Base-by-base conservation (phyloP, 1,140 invertebrate species). In the Macrosteles quadrilineatus region DNA sequence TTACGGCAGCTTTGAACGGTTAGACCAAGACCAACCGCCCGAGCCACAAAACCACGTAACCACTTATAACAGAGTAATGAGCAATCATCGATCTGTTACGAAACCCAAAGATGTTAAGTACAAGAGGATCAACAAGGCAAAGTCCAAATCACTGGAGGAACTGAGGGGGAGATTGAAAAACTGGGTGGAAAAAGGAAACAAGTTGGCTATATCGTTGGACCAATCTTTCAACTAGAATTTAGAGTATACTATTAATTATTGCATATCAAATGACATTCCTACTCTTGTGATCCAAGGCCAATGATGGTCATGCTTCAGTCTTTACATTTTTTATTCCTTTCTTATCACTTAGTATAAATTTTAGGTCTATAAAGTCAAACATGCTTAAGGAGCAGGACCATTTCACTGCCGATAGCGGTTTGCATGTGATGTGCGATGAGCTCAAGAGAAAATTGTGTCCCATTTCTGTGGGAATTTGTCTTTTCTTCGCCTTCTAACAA, bases 31-130 rank as follows among this genome's bases (percentile, higher is more conserved):
- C 21, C 53, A 40, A 21, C 55, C 30, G 19, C 62, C 23, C 76
- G 78, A 29, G 80, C 68, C 70, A 23, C 71, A 71, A 30, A 86
- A 81, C 45, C 86, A 90, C 76, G 89, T 92, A 14, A 91, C 89
- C 9, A 89, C 88, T 6, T 94, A 92, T 79, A 94, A 94, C 80
- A 83, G 92, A 72, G 91, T 94, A 55, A 94, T 94, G 92, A 91
- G 90, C 27, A 95, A 94, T 79, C 93, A 95, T 80, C 84, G 92
- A 71, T 93, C 91, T 53, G 92, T 95, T 47, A 94, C 91, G 1
- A 94, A 94, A 80, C 92, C 92, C 67, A 94, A 94, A 81, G 92
- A 95, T 77, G 91, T 94, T 3, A 94, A 94, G 80, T 94, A 94
- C 82, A 94, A 94, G 78, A 86, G 92, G 73, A 94, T 94, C 79